Evolutionary conservation across 2,888 invertebrate genomes (phyloP).

Genomic region (Philereme transversata): DNA sequence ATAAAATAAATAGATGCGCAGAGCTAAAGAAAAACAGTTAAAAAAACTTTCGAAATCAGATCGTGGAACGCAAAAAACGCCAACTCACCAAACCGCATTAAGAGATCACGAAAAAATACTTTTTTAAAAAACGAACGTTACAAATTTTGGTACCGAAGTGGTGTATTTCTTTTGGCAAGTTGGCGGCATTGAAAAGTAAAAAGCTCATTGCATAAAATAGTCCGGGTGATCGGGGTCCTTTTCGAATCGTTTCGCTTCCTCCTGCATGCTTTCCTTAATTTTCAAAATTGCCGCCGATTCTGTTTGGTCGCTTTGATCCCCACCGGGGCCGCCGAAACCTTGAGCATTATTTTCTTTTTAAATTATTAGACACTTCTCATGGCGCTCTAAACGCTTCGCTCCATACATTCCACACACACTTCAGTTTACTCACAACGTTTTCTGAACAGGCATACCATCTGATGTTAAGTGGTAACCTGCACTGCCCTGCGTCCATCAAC

Average conservation of each 20-base stretch:
- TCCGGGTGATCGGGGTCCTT: constrained; percentile 98
- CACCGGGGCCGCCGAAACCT: constrained; percentile 82
- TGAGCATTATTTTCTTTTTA: constrained; percentile 34
- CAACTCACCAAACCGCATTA: constrained; percentile 53
- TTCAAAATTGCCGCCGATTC: constrained; percentile 99
- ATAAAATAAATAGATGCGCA: constrained; percentile 41
- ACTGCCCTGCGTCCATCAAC: no score
- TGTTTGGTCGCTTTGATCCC: constrained; percentile 92
- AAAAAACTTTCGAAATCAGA: constrained; percentile 52
- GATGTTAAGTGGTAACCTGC: no score
- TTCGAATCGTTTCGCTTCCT: constrained; percentile 99
- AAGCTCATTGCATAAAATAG: constrained; percentile 93
- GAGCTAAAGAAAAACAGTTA: constrained; percentile 38
- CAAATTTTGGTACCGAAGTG: constrained; percentile 18
- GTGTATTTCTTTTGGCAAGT: constrained; percentile 42
- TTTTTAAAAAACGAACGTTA: constrained; percentile 24
- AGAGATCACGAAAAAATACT: constrained; percentile 36
- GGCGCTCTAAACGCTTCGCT: constrained; percentile 4
- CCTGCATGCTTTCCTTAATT: constrained; percentile 99
- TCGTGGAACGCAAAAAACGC: constrained; percentile 59
- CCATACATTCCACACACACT: constrained; percentile 1
- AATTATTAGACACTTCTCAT: constrained; percentile 36
- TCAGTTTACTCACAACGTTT: constrained; percentile 8
- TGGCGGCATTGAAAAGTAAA: constrained; percentile 33
- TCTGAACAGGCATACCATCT: no score